Percentiles rank a stretch among this genome's conserved stretches.
Conservation (phyloP, 2,888 invertebrate species). For the Leistus spinibarbis region DNA sequence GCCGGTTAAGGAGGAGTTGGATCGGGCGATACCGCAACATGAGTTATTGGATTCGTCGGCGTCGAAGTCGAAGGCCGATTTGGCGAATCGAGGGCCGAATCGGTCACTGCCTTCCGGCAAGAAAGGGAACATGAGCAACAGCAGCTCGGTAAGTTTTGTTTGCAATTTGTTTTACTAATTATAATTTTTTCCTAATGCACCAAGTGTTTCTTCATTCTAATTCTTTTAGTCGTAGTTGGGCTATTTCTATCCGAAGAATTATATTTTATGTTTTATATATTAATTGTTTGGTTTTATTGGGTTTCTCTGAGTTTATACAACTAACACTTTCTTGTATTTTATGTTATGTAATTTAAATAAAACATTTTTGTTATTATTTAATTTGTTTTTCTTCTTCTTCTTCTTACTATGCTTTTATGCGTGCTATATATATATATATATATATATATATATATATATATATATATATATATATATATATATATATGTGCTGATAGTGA, state of each 20-base stretch:
- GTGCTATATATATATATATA: background rate
- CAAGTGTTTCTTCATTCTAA: background rate
- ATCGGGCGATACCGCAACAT: slow-evolving; percentile 86
- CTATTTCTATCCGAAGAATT: background rate
- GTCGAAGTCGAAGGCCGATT: slow-evolving; percentile 82
- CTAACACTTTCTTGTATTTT: background rate
- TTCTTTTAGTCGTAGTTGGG: background rate
- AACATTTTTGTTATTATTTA: background rate
- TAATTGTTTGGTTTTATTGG: background rate
- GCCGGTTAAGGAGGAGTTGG: slow-evolving; percentile 76
- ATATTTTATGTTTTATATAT: background rate
- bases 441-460: background rate
- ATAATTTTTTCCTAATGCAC: background rate
- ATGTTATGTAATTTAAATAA: background rate
- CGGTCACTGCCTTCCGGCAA: slow-evolving; percentile 69
- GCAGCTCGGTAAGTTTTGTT: slow-evolving; percentile 63
- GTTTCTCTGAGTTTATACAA: background rate
- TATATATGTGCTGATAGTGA: too few relatives aligned
- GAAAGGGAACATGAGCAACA: slow-evolving; percentile 65
- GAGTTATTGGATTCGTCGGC: slow-evolving; percentile 87
- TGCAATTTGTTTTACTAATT: background rate
- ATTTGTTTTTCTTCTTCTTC: background rate
- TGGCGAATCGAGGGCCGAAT: slow-evolving; percentile 80
- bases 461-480: too few relatives aligned
- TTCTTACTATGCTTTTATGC: background rate